Conservation (phyloP, 2,797 vertebrate genomes). For the Protonibea diacanthus region DNA sequence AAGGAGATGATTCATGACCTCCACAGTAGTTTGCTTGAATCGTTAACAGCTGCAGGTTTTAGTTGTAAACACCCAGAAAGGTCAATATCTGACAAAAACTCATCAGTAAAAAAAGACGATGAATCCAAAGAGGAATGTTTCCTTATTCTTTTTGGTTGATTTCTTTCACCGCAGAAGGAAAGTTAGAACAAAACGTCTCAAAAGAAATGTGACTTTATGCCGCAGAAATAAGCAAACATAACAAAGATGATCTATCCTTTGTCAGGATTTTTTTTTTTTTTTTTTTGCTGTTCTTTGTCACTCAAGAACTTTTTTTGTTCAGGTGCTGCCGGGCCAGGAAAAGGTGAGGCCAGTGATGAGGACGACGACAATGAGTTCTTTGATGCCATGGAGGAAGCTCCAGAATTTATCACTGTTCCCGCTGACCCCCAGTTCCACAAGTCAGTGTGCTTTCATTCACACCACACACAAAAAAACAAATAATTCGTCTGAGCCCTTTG, state of each 20-base stretch:
- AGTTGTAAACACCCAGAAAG: too few relatives aligned
- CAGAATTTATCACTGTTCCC: slow-evolving; percentile 93
- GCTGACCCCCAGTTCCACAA: slow-evolving; percentile 94
- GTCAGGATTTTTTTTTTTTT: too few relatives aligned
- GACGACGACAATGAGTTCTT: slow-evolving; percentile 98
- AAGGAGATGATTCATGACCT: background rate
- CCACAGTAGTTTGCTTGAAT: background rate
- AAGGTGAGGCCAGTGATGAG: slow-evolving; percentile 95
- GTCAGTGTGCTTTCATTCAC: slow-evolving; percentile 75
- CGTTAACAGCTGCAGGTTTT: too few relatives aligned
- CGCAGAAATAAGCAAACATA: background rate
- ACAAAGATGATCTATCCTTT: background rate
- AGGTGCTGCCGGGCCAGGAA: slow-evolving; percentile 79
- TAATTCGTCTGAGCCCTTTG: fast-evolving
- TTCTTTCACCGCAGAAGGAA: too few relatives aligned
- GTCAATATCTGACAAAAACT: too few relatives aligned
- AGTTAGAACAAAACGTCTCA: background rate
- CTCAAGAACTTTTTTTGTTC: background rate
- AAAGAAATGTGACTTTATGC: background rate
- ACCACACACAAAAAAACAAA: background rate
- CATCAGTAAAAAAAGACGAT: too few relatives aligned
- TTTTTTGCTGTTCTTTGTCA: too few relatives aligned
- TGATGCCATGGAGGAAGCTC: slow-evolving; percentile 90
- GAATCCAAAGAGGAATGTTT: background rate
- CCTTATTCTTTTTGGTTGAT: too few relatives aligned